phyloP scores from a whole-genome alignment of 2,113 vertebrate genomes.

The Toxotes chatareus region DNA sequence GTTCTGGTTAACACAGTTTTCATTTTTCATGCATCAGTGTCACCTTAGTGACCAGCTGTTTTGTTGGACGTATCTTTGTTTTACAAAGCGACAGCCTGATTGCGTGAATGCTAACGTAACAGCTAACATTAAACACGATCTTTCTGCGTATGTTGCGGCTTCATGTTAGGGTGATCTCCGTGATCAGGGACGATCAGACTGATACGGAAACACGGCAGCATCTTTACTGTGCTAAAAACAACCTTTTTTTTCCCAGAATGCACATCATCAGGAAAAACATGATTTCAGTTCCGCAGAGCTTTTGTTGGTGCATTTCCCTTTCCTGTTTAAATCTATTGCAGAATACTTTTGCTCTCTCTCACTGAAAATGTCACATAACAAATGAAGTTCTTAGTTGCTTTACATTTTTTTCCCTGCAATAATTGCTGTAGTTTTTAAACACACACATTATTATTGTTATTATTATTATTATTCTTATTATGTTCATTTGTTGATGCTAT shows the following conservation, averaged over 20 bases:
- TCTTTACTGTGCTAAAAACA: neutral
- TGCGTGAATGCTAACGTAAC: too few relatives aligned
- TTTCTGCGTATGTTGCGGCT: too few relatives aligned
- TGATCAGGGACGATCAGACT: too few relatives aligned
- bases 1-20: too few relatives aligned
- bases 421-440: slow-evolving; percentile 48
- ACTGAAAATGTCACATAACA: slow-evolving; percentile 55
- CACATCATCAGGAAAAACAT: neutral
- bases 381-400: slow-evolving; percentile 59
- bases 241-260: neutral
- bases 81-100: too few relatives aligned
- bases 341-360: slow-evolving; percentile 48
- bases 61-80: too few relatives aligned
- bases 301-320: neutral
- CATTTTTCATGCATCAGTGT: too few relatives aligned
- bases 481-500: slow-evolving; percentile 69
- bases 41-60: too few relatives aligned
- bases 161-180: neutral
- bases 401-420: slow-evolving; percentile 75
- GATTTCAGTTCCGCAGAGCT: neutral
- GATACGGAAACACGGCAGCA: too few relatives aligned
- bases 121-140: too few relatives aligned
- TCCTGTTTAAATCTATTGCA: slow-evolving; percentile 60
- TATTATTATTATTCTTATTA: slow-evolving; percentile 58
- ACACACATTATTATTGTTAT: slow-evolving; percentile 63